Evolutionary conservation across 1,140 invertebrate genomes (phyloP).

Genomic region (Mizuhopecten yessoensis): DNA sequence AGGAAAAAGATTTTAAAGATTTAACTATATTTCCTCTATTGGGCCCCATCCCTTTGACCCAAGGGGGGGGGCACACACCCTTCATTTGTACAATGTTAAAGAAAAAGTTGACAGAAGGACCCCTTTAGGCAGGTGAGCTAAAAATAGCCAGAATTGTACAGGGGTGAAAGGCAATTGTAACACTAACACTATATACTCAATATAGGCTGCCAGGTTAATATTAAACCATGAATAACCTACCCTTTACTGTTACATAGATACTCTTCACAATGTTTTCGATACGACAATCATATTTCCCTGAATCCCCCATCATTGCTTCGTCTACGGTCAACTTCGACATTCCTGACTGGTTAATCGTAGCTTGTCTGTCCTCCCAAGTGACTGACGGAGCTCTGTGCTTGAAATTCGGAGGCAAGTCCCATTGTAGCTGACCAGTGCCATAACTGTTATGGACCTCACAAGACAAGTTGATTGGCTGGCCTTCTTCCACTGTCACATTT

Average conservation of each 20-base stretch:
- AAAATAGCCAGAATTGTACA: no score
- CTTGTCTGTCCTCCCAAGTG: neutral
- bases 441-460: neutral
- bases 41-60: no score
- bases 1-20: no score
- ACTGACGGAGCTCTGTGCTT: neutral
- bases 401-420: neutral
- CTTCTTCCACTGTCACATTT: neutral
- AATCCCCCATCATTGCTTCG: neutral
- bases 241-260: neutral
- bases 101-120: no score
- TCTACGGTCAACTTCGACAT: neutral
- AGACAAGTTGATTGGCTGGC: neutral
- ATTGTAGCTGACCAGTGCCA: slow-evolving; percentile 18
- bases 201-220: no score
- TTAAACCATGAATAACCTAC: no score
- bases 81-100: no score
- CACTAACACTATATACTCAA: no score
- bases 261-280: neutral
- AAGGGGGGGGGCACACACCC: no score
- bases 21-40: no score
- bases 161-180: no score
- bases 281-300: neutral
- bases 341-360: neutral
- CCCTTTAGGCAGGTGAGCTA: no score